Evolutionary conservation across 2,113 vertebrate genomes (phyloP), one percentile per base, ranked within the genome.

Genomic region (Aleadryas rufinucha): DNA sequence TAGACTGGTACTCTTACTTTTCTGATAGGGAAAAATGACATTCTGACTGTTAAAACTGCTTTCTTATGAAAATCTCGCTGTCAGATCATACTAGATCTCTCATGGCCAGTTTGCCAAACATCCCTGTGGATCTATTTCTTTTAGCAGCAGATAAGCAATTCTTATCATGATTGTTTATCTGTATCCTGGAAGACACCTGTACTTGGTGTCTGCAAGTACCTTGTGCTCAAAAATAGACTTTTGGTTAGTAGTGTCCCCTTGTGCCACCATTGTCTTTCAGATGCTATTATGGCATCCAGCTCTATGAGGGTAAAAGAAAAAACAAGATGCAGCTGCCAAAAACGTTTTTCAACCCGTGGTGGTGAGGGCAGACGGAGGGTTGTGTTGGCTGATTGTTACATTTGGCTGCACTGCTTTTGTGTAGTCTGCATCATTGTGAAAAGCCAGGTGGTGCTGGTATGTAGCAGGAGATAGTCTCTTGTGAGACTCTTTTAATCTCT

Each of bases 341-440:
- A 81, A 13, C 4, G 1, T 74, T 70, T 66, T 66, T 70, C 52
- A 74, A 0, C 39, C 15, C 3, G 1, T 61, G 21, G 33, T 9
- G 64, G 33, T 11, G 31, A 70, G 60, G 49, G 17, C 45, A 77
- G 65, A 39, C 3, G 7, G 17, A 72, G 39, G 22, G 19, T 50
- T 31, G 20, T 31, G 13, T 37, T 30, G 6, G 16, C 49, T 76
- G 44, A 9, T 72, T 54, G 22, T 42, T 77, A 59, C 17, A 11
- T 68, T 81, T 60, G 56, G 33, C 22, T 89, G 31, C 41, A 9
- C 13, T 84, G 31, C 17, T 64, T 90, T 86, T 66, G 39, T 12
- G 76, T 60, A 24, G 35, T 45, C 24, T 89, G 37, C 26, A 33
- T 75, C 22, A 2, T 1, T 49, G 28, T 65, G 41, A 76, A 21